Evolutionary conservation across 2,797 vertebrate genomes (phyloP).

Genomic region (Gambelia wislizenii): DNA sequence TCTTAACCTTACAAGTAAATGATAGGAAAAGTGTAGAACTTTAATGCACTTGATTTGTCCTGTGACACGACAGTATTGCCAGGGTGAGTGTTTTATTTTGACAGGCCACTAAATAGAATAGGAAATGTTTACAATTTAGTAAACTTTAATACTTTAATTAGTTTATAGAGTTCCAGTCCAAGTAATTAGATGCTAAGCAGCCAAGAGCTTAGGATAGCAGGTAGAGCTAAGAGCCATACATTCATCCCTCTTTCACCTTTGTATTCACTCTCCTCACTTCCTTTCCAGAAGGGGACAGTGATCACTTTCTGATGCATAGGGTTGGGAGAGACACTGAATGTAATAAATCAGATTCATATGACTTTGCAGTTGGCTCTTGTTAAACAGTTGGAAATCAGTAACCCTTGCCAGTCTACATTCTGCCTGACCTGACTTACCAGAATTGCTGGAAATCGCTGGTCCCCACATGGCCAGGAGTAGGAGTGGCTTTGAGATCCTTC

Average conservation of each 20-base stretch:
- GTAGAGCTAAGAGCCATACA: background rate
- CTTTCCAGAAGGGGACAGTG: background rate
- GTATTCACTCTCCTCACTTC: background rate
- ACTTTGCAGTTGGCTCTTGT: background rate
- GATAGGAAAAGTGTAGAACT: background rate
- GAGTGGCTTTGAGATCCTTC: no score
- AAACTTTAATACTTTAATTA: background rate
- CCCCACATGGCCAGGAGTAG: no score
- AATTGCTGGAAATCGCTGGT: no score
- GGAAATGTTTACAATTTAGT: background rate
- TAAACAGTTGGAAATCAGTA: background rate
- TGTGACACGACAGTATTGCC: background rate
- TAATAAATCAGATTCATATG: background rate
- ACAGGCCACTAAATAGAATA: background rate
- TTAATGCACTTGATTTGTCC: background rate
- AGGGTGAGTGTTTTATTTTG: background rate
- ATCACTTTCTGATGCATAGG: background rate
- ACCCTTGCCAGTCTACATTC: no score
- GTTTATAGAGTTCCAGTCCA: background rate
- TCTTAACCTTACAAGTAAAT: background rate
- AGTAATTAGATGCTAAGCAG: no score
- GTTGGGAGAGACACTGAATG: background rate
- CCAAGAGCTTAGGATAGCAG: no score
- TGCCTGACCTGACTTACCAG: no score
- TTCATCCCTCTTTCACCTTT: background rate